Base-by-base conservation (phyloP, 2,797 vertebrate species). In the Anguilla marmorata region DNA sequence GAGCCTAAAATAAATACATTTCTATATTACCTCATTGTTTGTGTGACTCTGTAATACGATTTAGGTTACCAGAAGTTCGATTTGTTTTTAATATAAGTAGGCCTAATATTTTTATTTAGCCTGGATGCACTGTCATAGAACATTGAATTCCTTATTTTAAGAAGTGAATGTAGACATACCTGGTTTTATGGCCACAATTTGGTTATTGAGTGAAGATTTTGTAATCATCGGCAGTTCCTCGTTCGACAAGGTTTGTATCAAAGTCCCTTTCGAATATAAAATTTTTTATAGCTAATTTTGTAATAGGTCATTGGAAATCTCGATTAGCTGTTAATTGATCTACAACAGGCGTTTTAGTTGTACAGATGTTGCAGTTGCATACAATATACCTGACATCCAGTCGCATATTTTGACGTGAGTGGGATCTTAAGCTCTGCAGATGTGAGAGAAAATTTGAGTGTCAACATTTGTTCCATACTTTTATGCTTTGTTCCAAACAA, bases 1-100 rank as follows among this genome's bases (percentile, higher is more conserved):
- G 6, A 89, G 79, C 72, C 89, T 79, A 89, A 63, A 87, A 89
- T 69, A 90, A 95, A 95, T 95, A 95, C 94, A 95, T 87, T 79
- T 89, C 66, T 88, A 84, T 90, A 72, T 89, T 89, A 83, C 87
- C 60, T 87, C 50, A 74, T 90, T 91, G 84, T 91, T 90, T 24
- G 92, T 91, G 91, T 94, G 89, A 89, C 92, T 91, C 84, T 89
- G 9, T 90, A 60, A 66, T 72, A 7, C 74, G 50, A 41, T 66
- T 74, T 76, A 14, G 56, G 30, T 37, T 12, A n/a, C 24, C 9
- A 8, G 19, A 60, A 66, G 7, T 50, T 82, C 24, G 33, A 50
- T 48, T 24, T 82, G 79, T 50, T 74, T 45, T 82, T 24, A 82
- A 48, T 82, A n/a, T 8, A 48, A 16, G 11, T 4, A 3, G 14